phyloP scores from a whole-genome alignment of 2,797 vertebrate genomes.

The Periophthalmus magnuspinnatus region DNA sequence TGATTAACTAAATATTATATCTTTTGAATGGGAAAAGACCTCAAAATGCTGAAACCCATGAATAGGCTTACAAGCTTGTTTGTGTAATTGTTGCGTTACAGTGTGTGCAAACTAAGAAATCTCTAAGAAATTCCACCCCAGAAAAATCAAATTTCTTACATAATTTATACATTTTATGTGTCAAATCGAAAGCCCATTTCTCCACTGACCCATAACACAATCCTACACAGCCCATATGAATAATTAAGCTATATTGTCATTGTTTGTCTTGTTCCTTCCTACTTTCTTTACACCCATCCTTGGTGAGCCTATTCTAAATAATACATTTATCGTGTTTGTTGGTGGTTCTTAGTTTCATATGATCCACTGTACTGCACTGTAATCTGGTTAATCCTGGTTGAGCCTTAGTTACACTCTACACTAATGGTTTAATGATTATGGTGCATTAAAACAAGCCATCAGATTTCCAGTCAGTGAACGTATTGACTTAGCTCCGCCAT shows the following conservation, averaged over 20 bases:
- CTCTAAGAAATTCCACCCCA: neutral
- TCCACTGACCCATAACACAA: conserved; percentile 5
- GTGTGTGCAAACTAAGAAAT: neutral
- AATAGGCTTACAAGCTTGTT: neutral
- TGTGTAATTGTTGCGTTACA: neutral
- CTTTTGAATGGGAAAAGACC: too few relatives aligned
- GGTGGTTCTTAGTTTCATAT: conserved; percentile 36
- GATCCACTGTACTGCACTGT: conserved; percentile 29
- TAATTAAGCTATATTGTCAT: conserved; percentile 55
- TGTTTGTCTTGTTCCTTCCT: conserved; percentile 50
- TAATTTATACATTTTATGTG: conserved; percentile 3
- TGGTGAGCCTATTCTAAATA: conserved; percentile 53
- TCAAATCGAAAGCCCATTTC: neutral
- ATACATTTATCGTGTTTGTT: conserved; percentile 57
- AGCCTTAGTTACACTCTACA: conserved; percentile 49
- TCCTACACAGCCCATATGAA: conserved; percentile 32
- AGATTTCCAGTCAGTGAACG: conserved; percentile 11
- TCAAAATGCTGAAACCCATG: neutral
- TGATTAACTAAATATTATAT: too few relatives aligned
- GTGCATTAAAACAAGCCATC: conserved; percentile 43
- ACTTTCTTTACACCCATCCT: conserved; percentile 36
- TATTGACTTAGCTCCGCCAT: conserved; percentile 13
- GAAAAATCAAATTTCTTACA: neutral
- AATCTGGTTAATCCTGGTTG: conserved; percentile 53
- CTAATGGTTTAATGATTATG: conserved; percentile 45